Evolutionary conservation across 2,797 vertebrate genomes (phyloP).

Genomic region (Triplophysa yarkandensis): DNA sequence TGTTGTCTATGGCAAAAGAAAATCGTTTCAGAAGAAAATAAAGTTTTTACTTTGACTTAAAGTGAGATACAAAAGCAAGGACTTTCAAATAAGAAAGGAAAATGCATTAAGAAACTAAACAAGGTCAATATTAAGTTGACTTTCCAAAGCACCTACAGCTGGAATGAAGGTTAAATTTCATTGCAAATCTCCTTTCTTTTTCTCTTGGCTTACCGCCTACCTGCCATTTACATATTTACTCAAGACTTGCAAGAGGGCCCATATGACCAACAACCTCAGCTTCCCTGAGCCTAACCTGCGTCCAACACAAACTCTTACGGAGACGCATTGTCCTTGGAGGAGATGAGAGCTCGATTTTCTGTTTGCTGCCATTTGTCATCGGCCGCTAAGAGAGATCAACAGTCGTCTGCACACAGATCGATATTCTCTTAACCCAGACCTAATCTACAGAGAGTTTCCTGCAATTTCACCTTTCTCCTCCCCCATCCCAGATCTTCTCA

Average conservation of each 20-base stretch:
- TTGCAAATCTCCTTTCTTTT: slow-evolving; percentile 11
- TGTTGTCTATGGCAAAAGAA: neutral
- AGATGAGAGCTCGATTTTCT: slow-evolving; percentile 82
- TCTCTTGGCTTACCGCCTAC: slow-evolving; percentile 36
- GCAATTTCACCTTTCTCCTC: slow-evolving; percentile 85
- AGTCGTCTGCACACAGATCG: slow-evolving; percentile 97
- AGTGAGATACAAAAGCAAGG: neutral
- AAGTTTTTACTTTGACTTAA: neutral
- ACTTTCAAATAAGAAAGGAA: neutral
- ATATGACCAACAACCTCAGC: slow-evolving; percentile 48
- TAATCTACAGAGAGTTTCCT: slow-evolving; percentile 90
- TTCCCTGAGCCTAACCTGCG: slow-evolving; percentile 28
- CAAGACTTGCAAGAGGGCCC: slow-evolving; percentile 66
- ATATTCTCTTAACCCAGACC: slow-evolving; percentile 97
- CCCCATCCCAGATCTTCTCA: slow-evolving; percentile 65
- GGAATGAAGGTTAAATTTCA: slow-evolving; percentile 13
- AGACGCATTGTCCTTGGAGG: slow-evolving; percentile 85
- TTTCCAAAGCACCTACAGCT: neutral
- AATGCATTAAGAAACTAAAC: neutral
- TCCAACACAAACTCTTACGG: slow-evolving; percentile 60
- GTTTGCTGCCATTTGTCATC: slow-evolving; percentile 96
- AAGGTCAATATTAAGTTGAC: neutral
- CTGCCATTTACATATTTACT: slow-evolving; percentile 57
- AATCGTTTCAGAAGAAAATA: neutral
- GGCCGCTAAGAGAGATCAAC: slow-evolving; percentile 94